These are phyloP conservation scores for Cyphomyrmex costatus DNA, from an alignment of 1,140 invertebrate genomes.

Conservation along the genomic window DNA sequence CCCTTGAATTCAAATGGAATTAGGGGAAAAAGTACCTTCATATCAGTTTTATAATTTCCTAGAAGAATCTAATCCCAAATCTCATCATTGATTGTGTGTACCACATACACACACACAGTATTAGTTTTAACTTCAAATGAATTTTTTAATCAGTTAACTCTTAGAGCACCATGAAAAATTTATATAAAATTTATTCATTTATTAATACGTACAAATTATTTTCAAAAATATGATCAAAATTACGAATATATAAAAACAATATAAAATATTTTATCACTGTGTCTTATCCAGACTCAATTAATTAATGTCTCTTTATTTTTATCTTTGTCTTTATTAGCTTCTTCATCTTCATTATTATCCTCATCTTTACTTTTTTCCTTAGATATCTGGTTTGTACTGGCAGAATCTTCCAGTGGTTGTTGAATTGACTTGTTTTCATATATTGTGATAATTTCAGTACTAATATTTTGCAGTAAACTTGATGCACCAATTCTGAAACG, in stretches of 20 bases:
- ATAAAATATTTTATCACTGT: slow-evolving; percentile 19
- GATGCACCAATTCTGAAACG: slow-evolving; percentile 98
- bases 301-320: not conserved
- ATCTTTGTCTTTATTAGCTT: not conserved
- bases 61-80: too few relatives aligned
- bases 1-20: too few relatives aligned
- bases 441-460: slow-evolving; percentile 36
- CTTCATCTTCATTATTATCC: not conserved
- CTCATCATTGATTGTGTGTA: too few relatives aligned
- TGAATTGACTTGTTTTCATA: not conserved
- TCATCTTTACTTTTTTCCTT: not conserved
- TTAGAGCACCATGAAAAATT: not conserved
- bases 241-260: slow-evolving; percentile 1
- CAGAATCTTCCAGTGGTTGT: not conserved
- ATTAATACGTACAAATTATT: not conserved
- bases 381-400: not conserved
- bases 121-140: not conserved
- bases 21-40: too few relatives aligned
- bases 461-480: slow-evolving; percentile 93
- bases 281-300: not conserved
- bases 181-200: slow-evolving; percentile 27
- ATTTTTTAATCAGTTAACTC: not conserved
- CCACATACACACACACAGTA: too few relatives aligned
- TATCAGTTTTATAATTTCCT: too few relatives aligned
- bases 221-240: not conserved